Base-by-base conservation (phyloP, 1,140 invertebrate genomes). In the Drosophila kurseongensis region DNA sequence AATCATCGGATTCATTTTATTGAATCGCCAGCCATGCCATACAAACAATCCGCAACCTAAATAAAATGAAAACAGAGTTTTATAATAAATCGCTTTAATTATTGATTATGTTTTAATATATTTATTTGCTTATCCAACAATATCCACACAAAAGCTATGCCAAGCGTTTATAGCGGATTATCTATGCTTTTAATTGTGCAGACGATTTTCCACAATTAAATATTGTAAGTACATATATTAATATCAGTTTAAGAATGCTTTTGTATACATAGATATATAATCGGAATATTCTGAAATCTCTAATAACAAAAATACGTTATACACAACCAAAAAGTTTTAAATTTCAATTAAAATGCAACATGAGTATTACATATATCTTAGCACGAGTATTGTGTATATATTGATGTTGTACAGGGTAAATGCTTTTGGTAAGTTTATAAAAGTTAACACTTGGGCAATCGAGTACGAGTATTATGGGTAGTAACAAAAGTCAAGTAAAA, bases 321-420 rank as follows among this genome's bases (percentile, higher is more conserved):
- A 81, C 79, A 88, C 82, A 88, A 84, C 82, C 81, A 54, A 74
- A 80, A 80, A 42, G 47, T 32, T 47, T 59, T 23, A 5, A 14
- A 55, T 18, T 23, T 29, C 4, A 68, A 35, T 47, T 40, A 12
- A 38, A n/a, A 54, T 47, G 38, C 10, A 66, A 35, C 14, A 47
- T 57, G 41, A 48, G 58, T 35, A 51, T 81, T 51, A 12, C 7
- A 29, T 38, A 12, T 9, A 29, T 38, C 52, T 63, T 57, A 69
- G 67, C 42, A 41, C 42, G 35, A 47, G 8, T 71, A 57, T 14
- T 27, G 14, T 16, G 4, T 13, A 13, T 68, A n/a, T 35, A 29
- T 23, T 48, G 32, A 12, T 29, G 40, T 13, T 18, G 13, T 50
- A 32, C 38, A 57, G 36, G 27, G 10, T 80, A 83, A 83, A 83